A percentile compares a stretch with the other conserved stretches of the same genome.
These are phyloP conservation scores for Sebastes dallii DNA, from an alignment of 2,797 vertebrate species.

Conservation along the genomic window DNA sequence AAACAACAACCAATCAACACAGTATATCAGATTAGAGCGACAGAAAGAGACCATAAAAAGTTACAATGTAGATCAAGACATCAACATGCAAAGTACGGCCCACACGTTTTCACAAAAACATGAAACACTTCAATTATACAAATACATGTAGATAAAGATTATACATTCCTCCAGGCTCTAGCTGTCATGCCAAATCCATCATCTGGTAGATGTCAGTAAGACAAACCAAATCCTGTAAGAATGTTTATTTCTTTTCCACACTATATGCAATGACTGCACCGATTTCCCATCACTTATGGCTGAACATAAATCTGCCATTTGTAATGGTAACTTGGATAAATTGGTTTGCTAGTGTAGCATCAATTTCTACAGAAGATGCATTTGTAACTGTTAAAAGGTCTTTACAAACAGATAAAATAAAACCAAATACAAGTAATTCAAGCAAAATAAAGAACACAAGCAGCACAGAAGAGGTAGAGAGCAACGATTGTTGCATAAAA, in stretches of 20 bases:
- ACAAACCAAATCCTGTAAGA: constrained; percentile 14
- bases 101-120: neutral
- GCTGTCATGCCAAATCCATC: constrained; percentile 36
- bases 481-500: neutral
- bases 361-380: neutral
- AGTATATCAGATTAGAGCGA: neutral
- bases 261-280: neutral
- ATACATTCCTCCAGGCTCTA: constrained; percentile 13
- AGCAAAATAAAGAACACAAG: neutral
- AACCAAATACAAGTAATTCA: neutral
- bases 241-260: neutral
- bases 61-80: constrained; percentile 8
- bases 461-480: neutral
- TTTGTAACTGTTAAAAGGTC: neutral
- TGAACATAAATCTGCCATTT: constrained; percentile 2
- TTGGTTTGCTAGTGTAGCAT: neutral
- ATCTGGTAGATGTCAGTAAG: constrained; percentile 12
- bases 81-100: constrained; percentile 26
- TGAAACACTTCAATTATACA: constrained; percentile 29
- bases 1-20: neutral
- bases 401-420: neutral
- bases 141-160: constrained; percentile 36
- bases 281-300: neutral
- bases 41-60: neutral
- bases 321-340: neutral